Evolutionary conservation across 2,113 vertebrate species (phyloP).

Genomic region (Rhodinocichla rosea): DNA sequence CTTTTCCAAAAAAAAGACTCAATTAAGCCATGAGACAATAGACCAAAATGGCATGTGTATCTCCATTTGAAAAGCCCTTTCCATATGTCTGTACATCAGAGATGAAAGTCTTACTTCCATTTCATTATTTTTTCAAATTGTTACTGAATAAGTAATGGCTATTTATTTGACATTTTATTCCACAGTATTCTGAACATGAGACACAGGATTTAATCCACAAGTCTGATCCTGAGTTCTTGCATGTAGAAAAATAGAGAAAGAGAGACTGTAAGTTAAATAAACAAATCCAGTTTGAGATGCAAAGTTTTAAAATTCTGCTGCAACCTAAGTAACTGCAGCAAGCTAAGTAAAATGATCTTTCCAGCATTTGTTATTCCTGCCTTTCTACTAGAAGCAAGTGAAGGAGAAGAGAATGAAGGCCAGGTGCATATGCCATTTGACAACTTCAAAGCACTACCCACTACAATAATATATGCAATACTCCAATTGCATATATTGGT

Average conservation of each 20-base stretch:
- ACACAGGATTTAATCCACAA: not conserved
- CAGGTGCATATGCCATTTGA: not conserved
- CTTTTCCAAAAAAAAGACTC: not conserved
- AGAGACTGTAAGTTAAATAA: not conserved
- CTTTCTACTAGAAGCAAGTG: conserved; percentile 18
- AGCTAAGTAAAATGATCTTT: not conserved
- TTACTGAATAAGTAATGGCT: not conserved
- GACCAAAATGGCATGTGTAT: not conserved
- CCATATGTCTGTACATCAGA: not conserved
- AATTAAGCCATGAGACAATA: not conserved
- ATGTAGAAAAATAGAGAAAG: not conserved
- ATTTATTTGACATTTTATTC: not conserved
- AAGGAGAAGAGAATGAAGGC: not conserved
- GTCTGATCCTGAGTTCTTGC: not conserved
- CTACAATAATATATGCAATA: not conserved
- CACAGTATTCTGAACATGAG: not conserved
- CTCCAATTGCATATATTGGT: not conserved
- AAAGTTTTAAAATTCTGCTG: conserved; percentile 13
- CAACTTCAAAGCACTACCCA: conserved; percentile 15
- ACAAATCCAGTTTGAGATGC: not conserved
- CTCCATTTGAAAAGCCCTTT: not conserved
- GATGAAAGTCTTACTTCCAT: not conserved
- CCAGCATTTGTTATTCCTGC: not conserved
- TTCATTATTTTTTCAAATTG: not conserved
- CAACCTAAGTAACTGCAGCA: conserved; percentile 26